These are phyloP conservation scores for Alectoris magna DNA, from an alignment of 2,797 vertebrate species.

Conservation along the genomic window DNA sequence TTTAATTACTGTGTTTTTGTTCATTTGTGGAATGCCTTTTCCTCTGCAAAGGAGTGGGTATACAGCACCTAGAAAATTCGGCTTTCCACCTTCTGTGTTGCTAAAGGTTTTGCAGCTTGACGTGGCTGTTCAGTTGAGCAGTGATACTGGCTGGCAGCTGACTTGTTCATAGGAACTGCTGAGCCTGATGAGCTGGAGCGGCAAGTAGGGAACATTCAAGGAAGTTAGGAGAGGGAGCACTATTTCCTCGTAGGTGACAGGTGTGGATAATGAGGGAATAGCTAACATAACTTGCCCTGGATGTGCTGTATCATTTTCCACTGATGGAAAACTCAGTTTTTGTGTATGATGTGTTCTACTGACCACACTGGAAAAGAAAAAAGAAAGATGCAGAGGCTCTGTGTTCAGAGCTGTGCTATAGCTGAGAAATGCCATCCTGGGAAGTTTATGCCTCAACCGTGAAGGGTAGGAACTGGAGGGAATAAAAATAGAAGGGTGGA, in stretches of 20 bases:
- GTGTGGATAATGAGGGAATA: neutral
- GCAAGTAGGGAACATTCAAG: neutral
- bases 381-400: neutral
- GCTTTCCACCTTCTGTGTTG: neutral
- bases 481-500: neutral
- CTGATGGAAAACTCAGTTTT: neutral
- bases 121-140: neutral
- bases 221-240: neutral
- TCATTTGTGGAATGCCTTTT: neutral
- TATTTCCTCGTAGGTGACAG: neutral
- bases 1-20: neutral
- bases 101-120: neutral
- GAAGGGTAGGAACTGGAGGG: neutral
- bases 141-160: neutral
- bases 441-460: neutral
- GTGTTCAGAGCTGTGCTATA: neutral
- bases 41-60: neutral
- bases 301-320: rapidly evolving
- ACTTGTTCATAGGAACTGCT: neutral
- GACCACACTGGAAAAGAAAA: rapidly evolving
- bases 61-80: neutral
- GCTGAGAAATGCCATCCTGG: neutral
- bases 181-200: neutral
- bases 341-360: neutral
- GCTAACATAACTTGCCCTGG: neutral